These are phyloP conservation scores for Sebastes matsubarae DNA, from an alignment of 2,797 vertebrate genomes.

Conservation along the genomic window DNA sequence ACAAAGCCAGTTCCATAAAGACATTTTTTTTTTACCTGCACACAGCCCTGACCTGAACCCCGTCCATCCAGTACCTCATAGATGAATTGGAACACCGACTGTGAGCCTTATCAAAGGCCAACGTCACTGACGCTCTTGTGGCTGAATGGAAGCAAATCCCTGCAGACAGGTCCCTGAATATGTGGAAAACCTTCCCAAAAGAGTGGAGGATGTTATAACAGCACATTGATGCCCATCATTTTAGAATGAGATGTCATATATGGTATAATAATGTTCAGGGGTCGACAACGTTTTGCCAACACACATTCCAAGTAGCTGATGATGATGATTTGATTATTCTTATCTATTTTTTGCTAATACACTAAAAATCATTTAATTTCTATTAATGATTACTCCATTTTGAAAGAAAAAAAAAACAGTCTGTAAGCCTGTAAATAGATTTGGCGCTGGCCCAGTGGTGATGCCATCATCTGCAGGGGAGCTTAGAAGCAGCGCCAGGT, in stretches of 20 bases:
- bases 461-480: slow-evolving; percentile 36
- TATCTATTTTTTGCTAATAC: neutral
- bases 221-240: neutral
- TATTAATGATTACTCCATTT: slow-evolving; percentile 28
- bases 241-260: neutral
- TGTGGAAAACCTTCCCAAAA: neutral
- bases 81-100: too few species aligned
- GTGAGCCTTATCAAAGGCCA: neutral
- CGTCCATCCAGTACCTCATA: neutral
- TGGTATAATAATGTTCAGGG: neutral
- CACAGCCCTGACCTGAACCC: neutral
- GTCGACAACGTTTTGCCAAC: neutral
- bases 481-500: slow-evolving; percentile 37
- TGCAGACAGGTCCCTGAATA: neutral
- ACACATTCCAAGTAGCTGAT: neutral
- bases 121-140: neutral
- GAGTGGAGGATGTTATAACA: neutral
- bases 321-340: neutral
- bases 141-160: neutral
- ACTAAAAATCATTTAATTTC: slow-evolving; percentile 13
- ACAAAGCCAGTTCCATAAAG: too few species aligned
- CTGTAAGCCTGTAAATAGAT: slow-evolving; percentile 48
- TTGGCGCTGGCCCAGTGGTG: slow-evolving; percentile 36
- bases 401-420: slow-evolving; percentile 9
- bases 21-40: too few species aligned